A percentile compares a stretch with the other conserved stretches of the same genome.
Evolutionary conservation across 2,113 vertebrate species (phyloP).

Genomic region (Ranitomeya imitator): DNA sequence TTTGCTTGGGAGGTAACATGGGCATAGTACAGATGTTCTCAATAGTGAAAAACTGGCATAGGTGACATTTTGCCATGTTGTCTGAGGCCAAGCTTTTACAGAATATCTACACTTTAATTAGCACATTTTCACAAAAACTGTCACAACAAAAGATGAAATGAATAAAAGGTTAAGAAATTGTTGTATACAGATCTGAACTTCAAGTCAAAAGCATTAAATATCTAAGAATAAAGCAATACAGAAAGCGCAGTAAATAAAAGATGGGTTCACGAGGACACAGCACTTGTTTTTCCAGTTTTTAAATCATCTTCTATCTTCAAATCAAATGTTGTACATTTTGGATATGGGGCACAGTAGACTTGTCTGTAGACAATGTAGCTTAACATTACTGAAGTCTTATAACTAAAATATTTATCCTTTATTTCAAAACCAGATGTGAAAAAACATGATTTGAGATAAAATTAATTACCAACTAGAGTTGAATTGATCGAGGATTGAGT

Average conservation of each 20-base stretch:
- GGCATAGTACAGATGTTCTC: background rate
- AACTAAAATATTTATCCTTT: no score
- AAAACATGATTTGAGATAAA: no score
- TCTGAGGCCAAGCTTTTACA: background rate
- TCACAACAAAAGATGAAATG: background rate
- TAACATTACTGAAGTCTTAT: background rate
- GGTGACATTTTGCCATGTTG: background rate
- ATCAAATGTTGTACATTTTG: background rate
- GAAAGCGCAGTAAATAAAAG: background rate
- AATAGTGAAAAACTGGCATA: background rate
- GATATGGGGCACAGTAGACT: background rate
- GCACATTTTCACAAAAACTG: background rate
- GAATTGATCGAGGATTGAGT: no score
- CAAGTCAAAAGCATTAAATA: background rate
- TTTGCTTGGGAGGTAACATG: background rate
- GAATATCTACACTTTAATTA: background rate
- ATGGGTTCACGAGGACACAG: background rate
- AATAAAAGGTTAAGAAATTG: background rate
- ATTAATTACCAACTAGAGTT: no score
- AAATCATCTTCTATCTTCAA: background rate
- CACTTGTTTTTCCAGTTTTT: background rate
- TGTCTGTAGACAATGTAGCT: background rate
- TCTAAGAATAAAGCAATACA: background rate
- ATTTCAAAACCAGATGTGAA: no score
- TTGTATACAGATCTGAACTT: background rate